Percentiles rank a stretch among this genome's conserved stretches.
Evolutionary conservation across 2,113 vertebrate genomes (phyloP).

Genomic region (Bos indicus): DNA sequence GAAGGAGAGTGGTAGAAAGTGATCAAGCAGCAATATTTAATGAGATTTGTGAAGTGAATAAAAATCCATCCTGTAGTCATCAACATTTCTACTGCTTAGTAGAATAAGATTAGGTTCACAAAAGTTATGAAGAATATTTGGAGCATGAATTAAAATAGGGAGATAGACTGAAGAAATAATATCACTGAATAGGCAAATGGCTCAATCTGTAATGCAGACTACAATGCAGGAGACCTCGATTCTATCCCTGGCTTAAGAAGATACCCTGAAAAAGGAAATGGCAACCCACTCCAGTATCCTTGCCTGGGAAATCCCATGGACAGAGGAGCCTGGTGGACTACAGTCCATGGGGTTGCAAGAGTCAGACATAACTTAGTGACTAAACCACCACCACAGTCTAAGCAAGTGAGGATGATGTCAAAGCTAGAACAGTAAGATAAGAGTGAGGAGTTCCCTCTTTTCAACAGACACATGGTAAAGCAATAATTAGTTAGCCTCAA

Average conservation of each 20-base stretch:
- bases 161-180: background rate
- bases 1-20: background rate
- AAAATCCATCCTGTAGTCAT: background rate
- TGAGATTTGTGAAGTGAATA: background rate
- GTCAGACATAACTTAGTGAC: background rate
- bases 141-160: background rate
- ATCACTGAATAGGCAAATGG: background rate
- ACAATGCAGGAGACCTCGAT: background rate
- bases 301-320: background rate
- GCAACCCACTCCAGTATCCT: background rate
- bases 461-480: background rate
- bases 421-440: background rate
- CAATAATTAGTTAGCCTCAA: background rate
- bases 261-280: background rate
- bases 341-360: background rate
- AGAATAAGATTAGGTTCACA: background rate
- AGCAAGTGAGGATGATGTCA: background rate
- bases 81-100: background rate
- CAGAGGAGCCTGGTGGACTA: background rate
- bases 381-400: background rate
- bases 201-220: background rate
- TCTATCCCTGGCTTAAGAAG: background rate
- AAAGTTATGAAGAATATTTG: background rate
- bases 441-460: background rate
- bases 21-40: background rate